Percentiles rank a stretch among this genome's conserved stretches.
Conservation (phyloP, 2,113 vertebrate genomes). For the Prunella fulvescens region DNA sequence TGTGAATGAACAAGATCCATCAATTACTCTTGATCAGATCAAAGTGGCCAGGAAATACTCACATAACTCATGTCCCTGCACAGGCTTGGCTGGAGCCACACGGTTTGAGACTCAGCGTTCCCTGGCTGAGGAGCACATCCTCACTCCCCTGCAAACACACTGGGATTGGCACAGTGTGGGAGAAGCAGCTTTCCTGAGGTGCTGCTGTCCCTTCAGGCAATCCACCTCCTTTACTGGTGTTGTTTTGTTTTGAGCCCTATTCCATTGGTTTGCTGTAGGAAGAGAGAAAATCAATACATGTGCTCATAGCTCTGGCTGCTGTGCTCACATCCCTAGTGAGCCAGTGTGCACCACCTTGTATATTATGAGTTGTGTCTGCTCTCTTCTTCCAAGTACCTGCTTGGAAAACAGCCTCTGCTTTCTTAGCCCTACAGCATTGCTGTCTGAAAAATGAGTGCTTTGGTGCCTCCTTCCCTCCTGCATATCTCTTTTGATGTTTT, state of each 20-base stretch:
- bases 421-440: neutral
- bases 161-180: neutral
- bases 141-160: neutral
- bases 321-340: neutral
- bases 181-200: neutral
- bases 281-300: neutral
- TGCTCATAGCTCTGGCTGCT: neutral
- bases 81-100: neutral
- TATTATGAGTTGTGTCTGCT: neutral
- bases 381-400: neutral
- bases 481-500: neutral
- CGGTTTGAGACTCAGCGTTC: accelerated
- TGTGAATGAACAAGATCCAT: constrained; percentile 56
- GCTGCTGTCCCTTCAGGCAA: neutral
- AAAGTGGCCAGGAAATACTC: constrained; percentile 33
- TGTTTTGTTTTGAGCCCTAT: neutral
- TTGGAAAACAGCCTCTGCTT: neutral
- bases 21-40: constrained; percentile 64
- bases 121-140: accelerated
- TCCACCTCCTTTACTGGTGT: accelerated
- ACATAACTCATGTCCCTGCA: constrained; percentile 30
- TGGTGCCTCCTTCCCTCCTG: neutral
- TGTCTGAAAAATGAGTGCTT: neutral
- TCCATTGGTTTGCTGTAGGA: accelerated
- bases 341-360: neutral